phyloP scores from a whole-genome alignment of 2,797 vertebrate genomes.

The Oophaga sylvatica region DNA sequence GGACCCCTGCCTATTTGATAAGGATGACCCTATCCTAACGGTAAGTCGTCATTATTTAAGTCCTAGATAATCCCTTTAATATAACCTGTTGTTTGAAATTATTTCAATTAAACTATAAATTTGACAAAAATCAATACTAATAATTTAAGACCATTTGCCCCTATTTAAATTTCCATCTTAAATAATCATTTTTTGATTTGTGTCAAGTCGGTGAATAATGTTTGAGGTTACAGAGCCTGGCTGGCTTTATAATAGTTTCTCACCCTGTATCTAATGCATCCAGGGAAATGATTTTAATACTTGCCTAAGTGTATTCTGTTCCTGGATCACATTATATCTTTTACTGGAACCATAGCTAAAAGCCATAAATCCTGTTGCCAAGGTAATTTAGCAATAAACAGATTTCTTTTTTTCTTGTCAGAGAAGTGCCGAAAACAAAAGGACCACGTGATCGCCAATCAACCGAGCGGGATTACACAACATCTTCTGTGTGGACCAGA shows the following conservation, averaged over 20 bases:
- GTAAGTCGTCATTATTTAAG: too few species aligned
- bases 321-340: constrained; percentile 74
- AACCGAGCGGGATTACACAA: too few species aligned
- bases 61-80: too few species aligned
- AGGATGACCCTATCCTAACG: too few species aligned
- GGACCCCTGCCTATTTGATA: too few species aligned
- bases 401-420: constrained; percentile 55
- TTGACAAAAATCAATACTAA: neutral
- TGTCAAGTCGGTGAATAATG: neutral
- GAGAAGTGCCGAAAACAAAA: constrained; percentile 6
- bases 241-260: constrained; percentile 9
- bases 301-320: constrained; percentile 69
- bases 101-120: neutral
- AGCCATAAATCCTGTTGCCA: constrained; percentile 73
- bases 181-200: neutral
- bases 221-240: neutral
- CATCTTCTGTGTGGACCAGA: too few species aligned
- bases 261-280: constrained; percentile 69
- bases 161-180: neutral
- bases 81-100: neutral
- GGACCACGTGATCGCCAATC: too few species aligned
- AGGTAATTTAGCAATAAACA: constrained; percentile 75
- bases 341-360: constrained; percentile 69
- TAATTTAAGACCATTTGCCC: neutral
- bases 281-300: constrained; percentile 71